Base-by-base conservation (phyloP, 2,888 invertebrate species). In the Agrilus biguttatus region DNA sequence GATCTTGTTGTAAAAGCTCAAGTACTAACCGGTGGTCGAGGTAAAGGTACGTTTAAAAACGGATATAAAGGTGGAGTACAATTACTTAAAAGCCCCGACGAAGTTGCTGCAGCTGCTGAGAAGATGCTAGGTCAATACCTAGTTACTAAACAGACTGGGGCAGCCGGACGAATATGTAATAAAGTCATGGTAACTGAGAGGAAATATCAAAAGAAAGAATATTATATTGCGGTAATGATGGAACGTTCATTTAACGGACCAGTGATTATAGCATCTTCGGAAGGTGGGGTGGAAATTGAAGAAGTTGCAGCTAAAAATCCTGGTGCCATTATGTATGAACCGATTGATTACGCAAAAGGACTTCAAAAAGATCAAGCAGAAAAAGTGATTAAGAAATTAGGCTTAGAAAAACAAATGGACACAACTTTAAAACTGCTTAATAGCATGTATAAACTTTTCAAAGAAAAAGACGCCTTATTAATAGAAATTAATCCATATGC, bases 161-260 rank as follows among this genome's bases (percentile, higher is more conserved):
- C 86, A 45, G 87, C 73, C 21, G 91, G 91, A 8, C 77, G 91
- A 49, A 84, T 92, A 61, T 95, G 93, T 60, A 90, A 90, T 62
- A 77, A 83, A 59, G 91, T 92, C 2, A 93, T 97, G 92, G 84
- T 97, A 14, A 87, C 92, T 14, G 95, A 97, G 66, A 74, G 96
- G 41, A 87, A 96, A 67, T 97, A 93, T 65, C 90, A 93, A 2
- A 77, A 96, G 13, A 79, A 92, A 54, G 97, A 97, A 65, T 97
- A 85, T 67, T 97, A 97, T 66, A 83, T 97, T 60, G 93, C 96
- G 41, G 87, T 98, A 51, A 92, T 93, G 82, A 86, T 96, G 87
- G 97, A 98, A 66, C 75, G 97, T 53, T 86, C 35, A 21, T 59
- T 51, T 39, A 56, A 91, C 89, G 95, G 95, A 47, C 95, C 95